These are phyloP conservation scores for Aspidiotus destructor DNA, from an alignment of 2,888 invertebrate genomes.

Conservation along the genomic window DNA sequence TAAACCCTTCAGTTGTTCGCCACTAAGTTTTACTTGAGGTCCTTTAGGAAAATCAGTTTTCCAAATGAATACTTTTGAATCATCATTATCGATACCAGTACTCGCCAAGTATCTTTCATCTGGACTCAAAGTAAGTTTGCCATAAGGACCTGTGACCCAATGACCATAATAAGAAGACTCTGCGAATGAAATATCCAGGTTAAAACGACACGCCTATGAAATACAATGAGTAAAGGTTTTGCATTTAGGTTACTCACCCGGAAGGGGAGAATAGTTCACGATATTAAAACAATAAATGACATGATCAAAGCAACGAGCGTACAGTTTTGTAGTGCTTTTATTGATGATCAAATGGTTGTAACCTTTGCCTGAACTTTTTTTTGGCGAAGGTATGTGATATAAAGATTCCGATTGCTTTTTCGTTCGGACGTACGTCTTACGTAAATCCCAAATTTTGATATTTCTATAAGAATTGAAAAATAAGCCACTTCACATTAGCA, in stretches of 20 bases:
- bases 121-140: conserved; percentile 69
- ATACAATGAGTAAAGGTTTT: no score
- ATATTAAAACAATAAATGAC: conserved; percentile 77
- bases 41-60: conserved; percentile 44
- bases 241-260: conserved; percentile 43
- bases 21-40: conserved; percentile 47
- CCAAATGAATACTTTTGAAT: conserved; percentile 76
- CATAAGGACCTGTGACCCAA: conserved; percentile 70
- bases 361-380: conserved; percentile 59
- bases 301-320: conserved; percentile 79
- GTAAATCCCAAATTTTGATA: conserved; percentile 78
- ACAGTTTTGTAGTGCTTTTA: conserved; percentile 56
- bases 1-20: conserved; percentile 3
- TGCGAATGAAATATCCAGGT: conserved; percentile 38
- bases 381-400: conserved; percentile 61
- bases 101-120: conserved; percentile 72
- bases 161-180: conserved; percentile 53
- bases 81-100: conserved; percentile 66
- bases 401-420: conserved; percentile 57
- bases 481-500: no score
- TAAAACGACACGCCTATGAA: conserved; percentile 33
- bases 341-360: conserved; percentile 71
- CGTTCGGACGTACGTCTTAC: conserved; percentile 64
- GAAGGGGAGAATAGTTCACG: conserved; percentile 55
- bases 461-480: conserved; percentile 41